Base-by-base conservation (phyloP, 2,888 invertebrate genomes). In the Malacosoma neustria region DNA sequence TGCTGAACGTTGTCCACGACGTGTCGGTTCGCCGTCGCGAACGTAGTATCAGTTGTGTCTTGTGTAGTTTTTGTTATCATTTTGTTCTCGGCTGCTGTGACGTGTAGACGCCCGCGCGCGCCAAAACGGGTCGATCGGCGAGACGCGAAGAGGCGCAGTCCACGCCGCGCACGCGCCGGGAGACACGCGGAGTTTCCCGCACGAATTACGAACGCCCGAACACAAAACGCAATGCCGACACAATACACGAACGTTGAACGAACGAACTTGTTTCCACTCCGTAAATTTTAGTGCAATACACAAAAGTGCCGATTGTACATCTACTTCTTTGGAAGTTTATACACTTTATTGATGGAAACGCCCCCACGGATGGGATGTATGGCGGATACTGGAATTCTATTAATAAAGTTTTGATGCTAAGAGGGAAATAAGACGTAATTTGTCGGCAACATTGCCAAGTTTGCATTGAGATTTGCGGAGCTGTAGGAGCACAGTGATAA, bases 41-140 rank as follows among this genome's bases (percentile, higher is more conserved):
- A 57, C 48, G 65, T 69, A 63, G 61, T 70, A 72, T 72, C 70
- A 72, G 64, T 70, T 65, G 67, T 65, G n/a, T n/a, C n/a, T n/a
- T 56, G 57, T 46, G 44, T 52, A 59, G 66, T 68, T 72, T 72
- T 74, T 72, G 74, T 80, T 82, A 82, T 82, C 82, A 82, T 70
- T 80, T 65, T 66, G 80, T 70, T 65, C 70, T 68, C 61, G 63
- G 57, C 61, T 48, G 64, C 63, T 61, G 65, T 67, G 74, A 72
- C 69, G 80, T 54, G 61, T 60, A 65, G 63, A 69, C 70, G 67
- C 64, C 61, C 65, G 62, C 70, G 62, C 67, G 57, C 68, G 53
- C 67, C 67, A 54, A 69, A 63, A 56, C 68, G 54, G 61, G 63
- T 61, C 39, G 57, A 59, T 2, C 45, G 49, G 55, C 59, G 57